Conservation (phyloP, 2,888 invertebrate genomes). For the Coelopa pilipes region DNA sequence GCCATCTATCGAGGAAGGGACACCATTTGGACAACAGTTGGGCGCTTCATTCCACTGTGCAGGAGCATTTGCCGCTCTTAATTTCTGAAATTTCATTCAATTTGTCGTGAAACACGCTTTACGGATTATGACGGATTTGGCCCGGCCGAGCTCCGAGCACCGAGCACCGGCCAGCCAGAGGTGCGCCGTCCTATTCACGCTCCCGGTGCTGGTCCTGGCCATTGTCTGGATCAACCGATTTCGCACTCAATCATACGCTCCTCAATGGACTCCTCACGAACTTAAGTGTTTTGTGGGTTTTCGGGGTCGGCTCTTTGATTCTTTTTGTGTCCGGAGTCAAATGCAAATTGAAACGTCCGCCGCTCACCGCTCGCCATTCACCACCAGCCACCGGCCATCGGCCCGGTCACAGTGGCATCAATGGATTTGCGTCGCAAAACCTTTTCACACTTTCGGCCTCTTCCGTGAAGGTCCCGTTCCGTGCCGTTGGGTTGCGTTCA, state of each 20-base stretch:
- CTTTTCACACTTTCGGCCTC: slow-evolving; percentile 60
- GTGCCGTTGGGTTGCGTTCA: too few species aligned
- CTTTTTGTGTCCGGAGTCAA: slow-evolving; percentile 56
- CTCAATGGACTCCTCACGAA: slow-evolving; percentile 18
- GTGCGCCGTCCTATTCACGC: slow-evolving; percentile 8
- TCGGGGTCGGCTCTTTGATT: slow-evolving; percentile 7
- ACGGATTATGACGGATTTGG: slow-evolving; percentile 61
- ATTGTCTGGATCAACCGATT: slow-evolving; percentile 16
- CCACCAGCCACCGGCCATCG: too few species aligned
- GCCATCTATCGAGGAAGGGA: neutral
- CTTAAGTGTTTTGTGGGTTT: slow-evolving; percentile 32
- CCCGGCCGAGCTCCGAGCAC: neutral
- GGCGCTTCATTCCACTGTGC: neutral
- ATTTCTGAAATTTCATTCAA: slow-evolving; percentile 54
- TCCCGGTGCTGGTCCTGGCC: slow-evolving; percentile 14
- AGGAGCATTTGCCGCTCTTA: slow-evolving; percentile 44
- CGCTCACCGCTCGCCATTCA: too few species aligned
- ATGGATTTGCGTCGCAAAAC: slow-evolving; percentile 42
- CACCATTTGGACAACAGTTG: neutral
- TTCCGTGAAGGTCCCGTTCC: neutral
- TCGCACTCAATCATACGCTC: slow-evolving; percentile 30
- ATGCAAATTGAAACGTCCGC: slow-evolving; percentile 63
- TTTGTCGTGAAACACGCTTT: slow-evolving; percentile 65
- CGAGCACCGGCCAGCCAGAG: neutral
- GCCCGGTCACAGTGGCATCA: slow-evolving; percentile 19